Evolutionary conservation across 2,888 invertebrate genomes (phyloP), one percentile per base, ranked within the genome.

Genomic region (Lepetodrilus schrolli): DNA sequence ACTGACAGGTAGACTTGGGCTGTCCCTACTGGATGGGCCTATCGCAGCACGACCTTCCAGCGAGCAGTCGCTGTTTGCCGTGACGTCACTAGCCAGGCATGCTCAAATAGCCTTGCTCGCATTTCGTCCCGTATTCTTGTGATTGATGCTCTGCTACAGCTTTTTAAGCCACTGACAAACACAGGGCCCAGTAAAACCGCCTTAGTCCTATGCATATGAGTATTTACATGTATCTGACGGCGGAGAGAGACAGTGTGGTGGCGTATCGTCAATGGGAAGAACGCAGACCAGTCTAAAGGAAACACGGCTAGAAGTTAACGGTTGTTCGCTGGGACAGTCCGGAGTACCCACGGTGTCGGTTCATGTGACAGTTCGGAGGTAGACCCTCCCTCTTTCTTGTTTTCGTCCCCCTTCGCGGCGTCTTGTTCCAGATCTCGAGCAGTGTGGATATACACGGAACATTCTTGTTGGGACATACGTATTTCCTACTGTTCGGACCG

Each of bases 131-230:
- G 74, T 38, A 65, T 66, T 65, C 65, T 37, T 43, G 72, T 75
- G 82, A 82, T 80, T 82, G 78, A 80, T 79, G 77, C 77, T 50
- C 65, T 58, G 78, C 70, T 77, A 78, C 79, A 76, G 73, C 74
- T 73, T 72, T 77, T 80, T 80, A 82, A 82, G 82, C 80, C 77
- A 75, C 75, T 50, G 47, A 69, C 69, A 74, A 51, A 74, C 69
- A 74, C 43, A n/a, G 26, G 17, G 26, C 30, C 66, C 38, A 49
- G 49, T 38, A 37, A 71, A 51, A 71, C n/a, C 17, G 51, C 70
- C 49, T 68, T 47, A 21, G 43, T 68, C 20, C 17, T 47, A 68
- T 68, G 68, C 68, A 68, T 38, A 68, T 47, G 68, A 38, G 68
- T 68, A 68, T 68, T 68, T 68, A 68, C 68, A 68, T 26, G 68